phyloP scores from a whole-genome alignment of 1,140 invertebrate genomes.

The Drosophila repleta region DNA sequence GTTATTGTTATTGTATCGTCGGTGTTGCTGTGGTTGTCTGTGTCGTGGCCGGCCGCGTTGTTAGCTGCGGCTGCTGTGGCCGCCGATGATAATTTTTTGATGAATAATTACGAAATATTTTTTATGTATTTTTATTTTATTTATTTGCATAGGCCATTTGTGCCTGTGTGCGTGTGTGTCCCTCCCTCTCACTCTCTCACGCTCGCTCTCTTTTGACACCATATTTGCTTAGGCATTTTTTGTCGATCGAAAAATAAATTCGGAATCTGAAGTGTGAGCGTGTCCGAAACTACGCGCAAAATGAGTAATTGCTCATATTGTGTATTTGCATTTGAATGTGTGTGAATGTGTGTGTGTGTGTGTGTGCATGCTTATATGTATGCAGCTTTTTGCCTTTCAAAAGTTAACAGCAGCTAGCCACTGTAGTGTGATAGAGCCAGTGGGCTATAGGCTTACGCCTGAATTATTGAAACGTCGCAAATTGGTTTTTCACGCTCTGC shows the following conservation, averaged over 20 bases:
- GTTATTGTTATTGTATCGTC: slow-evolving; percentile 9
- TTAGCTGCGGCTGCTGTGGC: slow-evolving; percentile 29
- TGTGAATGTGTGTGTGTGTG: slow-evolving; percentile 13
- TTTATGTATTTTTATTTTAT: slow-evolving; percentile 6
- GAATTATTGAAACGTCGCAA: slow-evolving; percentile 13
- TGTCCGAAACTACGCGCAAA: slow-evolving; percentile 71
- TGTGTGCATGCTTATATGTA: slow-evolving; percentile 1
- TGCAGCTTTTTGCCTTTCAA: slow-evolving; percentile 5
- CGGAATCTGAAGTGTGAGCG: slow-evolving; percentile 53
- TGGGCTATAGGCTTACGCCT: slow-evolving; percentile 44
- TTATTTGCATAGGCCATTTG: slow-evolving; percentile 37
- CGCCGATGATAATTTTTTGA: slow-evolving; percentile 45
- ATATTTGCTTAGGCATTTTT: slow-evolving; percentile 51
- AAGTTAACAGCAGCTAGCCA: slow-evolving; percentile 19
- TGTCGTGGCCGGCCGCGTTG: slow-evolving; percentile 31
- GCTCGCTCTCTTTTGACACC: slow-evolving; percentile 41
- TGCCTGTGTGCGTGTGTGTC: neutral
- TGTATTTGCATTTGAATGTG: slow-evolving; percentile 21
- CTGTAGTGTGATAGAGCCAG: too few species aligned
- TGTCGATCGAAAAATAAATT: slow-evolving; percentile 62
- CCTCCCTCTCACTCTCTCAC: neutral
- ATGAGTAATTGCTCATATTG: slow-evolving; percentile 75
- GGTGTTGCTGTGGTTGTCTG: slow-evolving; percentile 27
- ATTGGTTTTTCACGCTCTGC: slow-evolving; percentile 24
- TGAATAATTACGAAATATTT: slow-evolving; percentile 77